Percentiles rank a stretch among this genome's conserved stretches.
phyloP scores from a whole-genome alignment of 2,888 invertebrate genomes.

The Cantharis rustica region DNA sequence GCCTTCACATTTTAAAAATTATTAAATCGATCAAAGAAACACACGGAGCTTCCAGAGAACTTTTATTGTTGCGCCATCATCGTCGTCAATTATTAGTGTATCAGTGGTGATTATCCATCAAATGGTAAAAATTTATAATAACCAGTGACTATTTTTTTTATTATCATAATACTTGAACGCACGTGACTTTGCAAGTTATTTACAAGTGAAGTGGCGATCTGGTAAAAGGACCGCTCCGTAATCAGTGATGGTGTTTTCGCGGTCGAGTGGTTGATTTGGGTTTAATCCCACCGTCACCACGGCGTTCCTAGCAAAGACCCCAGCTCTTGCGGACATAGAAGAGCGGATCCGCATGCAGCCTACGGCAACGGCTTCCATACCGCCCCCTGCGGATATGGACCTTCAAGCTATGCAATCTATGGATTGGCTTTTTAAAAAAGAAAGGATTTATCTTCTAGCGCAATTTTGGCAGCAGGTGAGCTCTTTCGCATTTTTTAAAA shows the following conservation, averaged over 20 bases:
- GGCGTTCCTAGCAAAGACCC: constrained; percentile 40
- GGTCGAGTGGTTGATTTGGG: constrained; percentile 33
- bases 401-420: constrained; percentile 93
- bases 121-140: background rate
- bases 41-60: constrained; percentile 15
- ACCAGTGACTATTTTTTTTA: background rate
- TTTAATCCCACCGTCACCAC: constrained; percentile 35
- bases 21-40: constrained; percentile 7
- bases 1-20: constrained; percentile 18
- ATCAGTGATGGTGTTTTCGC: constrained; percentile 27
- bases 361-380: constrained; percentile 61
- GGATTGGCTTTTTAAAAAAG: constrained; percentile 97
- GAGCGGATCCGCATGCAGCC: constrained; percentile 71
- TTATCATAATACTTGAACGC: background rate
- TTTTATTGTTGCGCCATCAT: background rate
- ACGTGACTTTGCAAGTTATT: background rate
- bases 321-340: constrained; percentile 49
- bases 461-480: constrained; percentile 97
- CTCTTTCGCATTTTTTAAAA: constrained; percentile 44
- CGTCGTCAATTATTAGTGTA: constrained; percentile 14
- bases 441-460: constrained; percentile 90
- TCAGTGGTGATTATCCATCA: background rate
- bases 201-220: constrained; percentile 25
- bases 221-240: constrained; percentile 8
- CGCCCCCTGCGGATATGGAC: constrained; percentile 83